These are phyloP conservation scores for Leptobrachium ailaonicum DNA, from an alignment of 2,113 vertebrate species.

Conservation along the genomic window DNA sequence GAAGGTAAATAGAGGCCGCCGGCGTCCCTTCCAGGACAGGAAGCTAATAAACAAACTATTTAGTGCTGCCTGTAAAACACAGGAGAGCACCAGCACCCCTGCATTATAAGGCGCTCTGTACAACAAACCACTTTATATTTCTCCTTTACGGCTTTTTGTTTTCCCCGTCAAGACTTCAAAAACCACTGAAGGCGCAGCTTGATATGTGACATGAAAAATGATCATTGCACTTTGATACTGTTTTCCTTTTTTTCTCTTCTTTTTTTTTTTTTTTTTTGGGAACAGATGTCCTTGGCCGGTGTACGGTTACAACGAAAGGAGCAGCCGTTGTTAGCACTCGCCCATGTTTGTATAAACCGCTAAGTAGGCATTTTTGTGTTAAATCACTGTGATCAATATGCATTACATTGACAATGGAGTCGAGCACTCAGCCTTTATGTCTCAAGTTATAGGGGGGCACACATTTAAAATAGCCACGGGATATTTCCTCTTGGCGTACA, in stretches of 20 bases:
- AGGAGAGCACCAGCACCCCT: background rate
- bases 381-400: background rate
- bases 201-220: background rate
- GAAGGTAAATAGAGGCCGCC: background rate
- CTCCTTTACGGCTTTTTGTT: background rate
- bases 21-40: background rate
- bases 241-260: background rate
- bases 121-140: background rate
- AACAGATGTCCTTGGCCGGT: conserved; percentile 28
- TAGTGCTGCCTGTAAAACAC: background rate
- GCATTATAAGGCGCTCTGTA: background rate
- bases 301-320: conserved; percentile 4
- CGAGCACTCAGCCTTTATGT: background rate
- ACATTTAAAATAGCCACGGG: background rate
- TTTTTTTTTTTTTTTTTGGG: background rate
- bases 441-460: background rate
- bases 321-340: conserved; percentile 8
- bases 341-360: conserved; percentile 3
- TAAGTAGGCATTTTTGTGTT: background rate
- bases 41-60: background rate
- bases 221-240: background rate
- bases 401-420: background rate
- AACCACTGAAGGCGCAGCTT: background rate
- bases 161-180: background rate
- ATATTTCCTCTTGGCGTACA: background rate